Evolutionary conservation across 2,113 vertebrate species (phyloP), one percentile per base, ranked within the genome.

Genomic region (Mesoclemmys tuberculata): DNA sequence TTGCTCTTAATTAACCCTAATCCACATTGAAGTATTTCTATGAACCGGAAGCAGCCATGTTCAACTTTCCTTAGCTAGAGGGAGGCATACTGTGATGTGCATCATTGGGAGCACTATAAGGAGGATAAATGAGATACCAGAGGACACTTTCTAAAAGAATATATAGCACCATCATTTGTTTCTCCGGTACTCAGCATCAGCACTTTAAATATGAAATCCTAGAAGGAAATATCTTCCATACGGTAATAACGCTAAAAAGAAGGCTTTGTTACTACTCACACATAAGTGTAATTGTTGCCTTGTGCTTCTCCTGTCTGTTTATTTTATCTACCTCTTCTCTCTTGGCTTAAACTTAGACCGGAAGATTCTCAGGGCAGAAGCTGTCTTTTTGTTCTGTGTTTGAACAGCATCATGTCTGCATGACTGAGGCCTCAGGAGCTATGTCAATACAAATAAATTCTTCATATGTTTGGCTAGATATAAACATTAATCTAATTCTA

Each of bases 211-310:
- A 64, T 24, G 1, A 89, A 92, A 80, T 12, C 13, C 26, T 10
- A 35, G 14, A 84, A 91, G 51, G 35, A 85, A 77, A 87, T 82
- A 85, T 75, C 82, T 84, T 84, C 85, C 55, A 84, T 89, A 88
- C 78, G 38, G 3, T 0, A 82, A 58, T 61, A 82, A 84, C 6
- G 82, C 68, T 31, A 48, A 5, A 89, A 22, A 80, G 54, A 80
- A 95, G 24, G 0, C 26, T 77, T 77, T 48, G 0, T 24, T 7
- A 10, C 84, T 77, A 49, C 74, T 54, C 61, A n/a, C 31, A 68
- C 1, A 49, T 31, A 84, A 84, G 11, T 90, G 8, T 26, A 10
- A 48, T 68, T 92, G 27, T 88, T 13, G 31, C 26, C 1, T n/a
- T 35, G 38, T 64, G 71, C 26, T 83, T 85, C 77, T 90, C 26